Evolutionary conservation across 2,888 invertebrate species (phyloP), one percentile per base, ranked within the genome.

Genomic region (Horisme vitalbata): DNA sequence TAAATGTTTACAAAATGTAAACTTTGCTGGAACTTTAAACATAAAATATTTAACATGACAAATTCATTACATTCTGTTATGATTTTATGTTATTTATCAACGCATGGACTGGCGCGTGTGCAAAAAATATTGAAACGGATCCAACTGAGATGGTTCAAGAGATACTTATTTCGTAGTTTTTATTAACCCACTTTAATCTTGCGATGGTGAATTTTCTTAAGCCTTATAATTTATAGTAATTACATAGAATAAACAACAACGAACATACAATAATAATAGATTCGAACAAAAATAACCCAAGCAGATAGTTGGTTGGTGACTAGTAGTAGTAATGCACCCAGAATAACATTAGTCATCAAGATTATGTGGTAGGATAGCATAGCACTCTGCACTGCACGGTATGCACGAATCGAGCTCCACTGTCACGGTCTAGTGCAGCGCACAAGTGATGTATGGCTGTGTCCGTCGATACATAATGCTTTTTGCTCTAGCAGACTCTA

Each of bases 341-440:
- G 30, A 39, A 34, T 13, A 20, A 20, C 11, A 26, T 11, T 2
- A 6, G 6, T 9, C n/a, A 10, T 9, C 3, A 4, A n/a, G 2
- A 6, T 5, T n/a, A 23, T 23, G 23, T 23, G 1, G 8, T 9
- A 15, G 41, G 23, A 15, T 32, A n/a, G 23, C 32, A 28, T n/a
- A n/a, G n/a, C n/a, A n/a, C n/a, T n/a, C n/a, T n/a, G n/a, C 18
- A 26, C 33, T 20, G 32, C 44, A 26, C 31, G 55, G 55, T 45
- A 53, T 50, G 48, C 59, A 41, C 45, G 36, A 38, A 36, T 33
- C 32, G 41, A 41, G 54, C 52, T 34, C 24, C 36, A 45, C 45
- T 47, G 57, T 47, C 57, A 55, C 61, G 64, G 60, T 63, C 59
- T 54, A 60, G 54, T 49, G 61, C 63, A 36, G 48, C 11, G 20